These are phyloP conservation scores for Odontothrips loti DNA, from an alignment of 2,888 invertebrate genomes.

Conservation along the genomic window DNA sequence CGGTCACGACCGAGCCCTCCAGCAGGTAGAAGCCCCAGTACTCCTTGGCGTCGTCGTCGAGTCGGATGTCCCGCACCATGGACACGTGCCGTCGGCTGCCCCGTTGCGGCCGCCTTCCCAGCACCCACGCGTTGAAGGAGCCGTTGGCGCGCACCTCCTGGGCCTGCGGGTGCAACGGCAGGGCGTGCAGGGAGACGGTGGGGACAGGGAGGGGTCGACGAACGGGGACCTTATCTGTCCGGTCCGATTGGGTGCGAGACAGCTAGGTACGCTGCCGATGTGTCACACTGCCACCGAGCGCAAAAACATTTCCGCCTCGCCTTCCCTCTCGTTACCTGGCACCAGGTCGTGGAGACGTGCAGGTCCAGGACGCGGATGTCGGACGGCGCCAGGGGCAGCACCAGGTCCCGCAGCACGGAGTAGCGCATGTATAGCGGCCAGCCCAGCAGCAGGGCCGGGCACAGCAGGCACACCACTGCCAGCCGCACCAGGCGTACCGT, in stretches of 20 bases:
- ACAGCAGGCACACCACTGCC: conserved; percentile 58
- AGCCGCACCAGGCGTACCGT: conserved; percentile 58
- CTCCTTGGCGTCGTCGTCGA: conserved; percentile 77
- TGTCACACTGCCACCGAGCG: no score
- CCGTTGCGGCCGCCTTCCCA: conserved; percentile 59
- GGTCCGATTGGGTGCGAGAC: no score
- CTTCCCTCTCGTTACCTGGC: conserved; percentile 62
- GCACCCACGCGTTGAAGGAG: conserved; percentile 70
- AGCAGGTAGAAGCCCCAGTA: conserved; percentile 79
- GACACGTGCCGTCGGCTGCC: conserved; percentile 58
- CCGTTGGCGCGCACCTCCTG: conserved; percentile 66
- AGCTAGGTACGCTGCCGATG: no score
- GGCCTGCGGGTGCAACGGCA: conserved; percentile 53
- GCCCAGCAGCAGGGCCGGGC: conserved; percentile 64
- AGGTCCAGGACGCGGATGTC: conserved; percentile 71
- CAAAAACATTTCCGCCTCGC: no score
- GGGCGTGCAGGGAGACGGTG: no score
- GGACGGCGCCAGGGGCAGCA: conserved; percentile 68
- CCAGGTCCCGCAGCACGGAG: conserved; percentile 63
- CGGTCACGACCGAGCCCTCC: conserved; percentile 67
- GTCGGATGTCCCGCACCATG: conserved; percentile 63
- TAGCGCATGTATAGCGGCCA: conserved; percentile 67
- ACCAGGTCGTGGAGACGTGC: conserved; percentile 73
- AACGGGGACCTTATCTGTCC: no score
- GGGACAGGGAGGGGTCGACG: no score